phyloP scores from a whole-genome alignment of 64 coral and sea anemone genomes.

The Montipora efflorescens region DNA sequence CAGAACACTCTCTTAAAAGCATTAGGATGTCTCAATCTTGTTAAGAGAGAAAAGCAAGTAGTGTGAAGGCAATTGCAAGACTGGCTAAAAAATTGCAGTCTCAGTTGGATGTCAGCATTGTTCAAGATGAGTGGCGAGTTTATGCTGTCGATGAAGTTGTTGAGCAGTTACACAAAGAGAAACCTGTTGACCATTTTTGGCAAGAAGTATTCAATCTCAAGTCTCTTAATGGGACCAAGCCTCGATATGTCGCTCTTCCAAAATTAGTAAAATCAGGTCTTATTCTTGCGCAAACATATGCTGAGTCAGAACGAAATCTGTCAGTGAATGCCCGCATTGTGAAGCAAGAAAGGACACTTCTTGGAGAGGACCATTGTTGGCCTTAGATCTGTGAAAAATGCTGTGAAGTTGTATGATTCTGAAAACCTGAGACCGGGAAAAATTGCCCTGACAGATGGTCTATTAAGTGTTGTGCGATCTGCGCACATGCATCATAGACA shows the following conservation, averaged over 20 bases:
- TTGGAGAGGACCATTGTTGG: constrained; percentile 29
- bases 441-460: constrained; percentile 37
- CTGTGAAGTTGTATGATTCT: constrained; percentile 58
- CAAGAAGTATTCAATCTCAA: constrained; percentile 48
- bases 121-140: constrained; percentile 69
- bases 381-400: constrained; percentile 46
- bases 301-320: constrained; percentile 73
- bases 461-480: constrained; percentile 40
- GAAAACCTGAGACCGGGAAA: constrained; percentile 35
- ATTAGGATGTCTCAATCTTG: constrained; percentile 69
- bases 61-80: constrained; percentile 24
- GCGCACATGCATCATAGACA: constrained; percentile 24
- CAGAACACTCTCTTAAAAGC: constrained; percentile 77
- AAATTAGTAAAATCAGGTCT: constrained; percentile 65
- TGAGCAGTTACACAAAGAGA: constrained; percentile 1
- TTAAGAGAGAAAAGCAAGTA: constrained; percentile 70
- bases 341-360: constrained; percentile 41
- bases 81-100: constrained; percentile 63
- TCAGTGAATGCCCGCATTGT: constrained; percentile 55
- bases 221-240: constrained; percentile 64
- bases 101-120: constrained; percentile 67
- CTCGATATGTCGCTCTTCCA: constrained; percentile 68
- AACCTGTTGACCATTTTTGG: constrained; percentile 49
- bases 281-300: constrained; percentile 63
- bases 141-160: constrained; percentile 31